Percentiles rank a stretch among this genome's conserved stretches.
Conservation (phyloP, 2,888 invertebrate genomes). For the Limnephilus marmoratus region DNA sequence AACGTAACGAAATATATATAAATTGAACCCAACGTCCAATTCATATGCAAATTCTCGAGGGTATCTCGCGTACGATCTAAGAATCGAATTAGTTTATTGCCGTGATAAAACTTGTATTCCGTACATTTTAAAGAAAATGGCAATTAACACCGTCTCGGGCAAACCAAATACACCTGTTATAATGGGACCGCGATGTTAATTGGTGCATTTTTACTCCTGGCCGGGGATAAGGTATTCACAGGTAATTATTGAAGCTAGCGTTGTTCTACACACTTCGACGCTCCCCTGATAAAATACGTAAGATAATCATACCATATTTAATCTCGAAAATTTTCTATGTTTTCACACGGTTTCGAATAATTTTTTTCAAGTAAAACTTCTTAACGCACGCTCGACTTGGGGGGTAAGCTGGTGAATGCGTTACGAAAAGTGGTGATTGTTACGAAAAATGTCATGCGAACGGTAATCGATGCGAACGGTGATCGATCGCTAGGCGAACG, state of each 20-base stretch:
- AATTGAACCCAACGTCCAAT: background rate
- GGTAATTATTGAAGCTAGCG: conserved; percentile 49
- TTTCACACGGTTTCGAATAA: background rate
- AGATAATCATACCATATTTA: background rate
- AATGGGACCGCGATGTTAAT: conserved; percentile 45
- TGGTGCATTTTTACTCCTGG: conserved; percentile 51
- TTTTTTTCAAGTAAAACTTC: too few species aligned
- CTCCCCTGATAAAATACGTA: background rate
- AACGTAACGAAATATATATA: background rate
- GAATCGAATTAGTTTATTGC: conserved; percentile 49
- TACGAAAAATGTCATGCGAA: too few species aligned
- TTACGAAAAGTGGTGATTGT: too few species aligned
- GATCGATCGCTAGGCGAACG: too few species aligned
- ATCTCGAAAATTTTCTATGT: background rate
- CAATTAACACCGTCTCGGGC: conserved; percentile 56
- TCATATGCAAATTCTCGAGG: conserved; percentile 22
- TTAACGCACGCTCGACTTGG: too few species aligned
- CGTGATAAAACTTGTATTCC: conserved; percentile 61
- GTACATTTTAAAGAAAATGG: conserved; percentile 58
- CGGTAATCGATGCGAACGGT: too few species aligned
- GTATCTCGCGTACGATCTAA: conserved; percentile 22
- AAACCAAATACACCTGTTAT: conserved; percentile 24
- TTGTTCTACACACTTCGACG: background rate
- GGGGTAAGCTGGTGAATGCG: too few species aligned
- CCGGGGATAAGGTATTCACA: conserved; percentile 48